Evolutionary conservation across 1,140 invertebrate species (phyloP), one percentile per base, ranked within the genome.

Genomic region (Platyscapa corneri): DNA sequence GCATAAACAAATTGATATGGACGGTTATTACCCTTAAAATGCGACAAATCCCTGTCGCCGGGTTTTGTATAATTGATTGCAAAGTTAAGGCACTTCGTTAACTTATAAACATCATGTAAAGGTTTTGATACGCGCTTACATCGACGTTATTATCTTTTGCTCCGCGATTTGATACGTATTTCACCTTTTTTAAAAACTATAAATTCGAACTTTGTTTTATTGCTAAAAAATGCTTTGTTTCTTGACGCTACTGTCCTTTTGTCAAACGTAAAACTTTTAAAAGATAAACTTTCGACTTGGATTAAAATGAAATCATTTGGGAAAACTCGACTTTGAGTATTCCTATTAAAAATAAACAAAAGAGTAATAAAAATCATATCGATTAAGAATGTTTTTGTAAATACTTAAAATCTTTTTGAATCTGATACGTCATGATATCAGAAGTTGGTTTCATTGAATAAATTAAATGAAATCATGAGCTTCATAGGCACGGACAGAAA

Each of bases 351-450:
- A 53, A 46, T 74, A 70, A 74, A 86, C 56, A 0, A 34, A 72
- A 87, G 82, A 42, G 30, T 39, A 76, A 77, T 74, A 86, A 79
- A 82, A 77, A 83, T 78, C 5, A 34, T n/a, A 30, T 83, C 65
- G 30, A 72, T 80, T 56, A 23, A 70, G 46, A 83, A 86, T 60
- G 27, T 56, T 84, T 85, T 83, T 75, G 75, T 87, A 86, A 88
- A 84, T 83, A 82, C 76, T 83, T 83, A 70, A 86, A 82, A 81
- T 87, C 87, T 80, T 86, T 78, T 72, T 88, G 49, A 87, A 87
- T 91, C 91, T 89, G 90, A 91, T 92, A 93, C 88, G 90, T 92
- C 91, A 92, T 92, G 91, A 89, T 91, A 91, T 87, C 91, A 91
- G 90, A 92, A 88, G 86, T 85, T 60, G 74, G 32, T 56, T 82